Percentiles rank a stretch among this genome's conserved stretches.
Conservation (phyloP, 2,888 invertebrate genomes). For the Latrodectus hesperus region DNA sequence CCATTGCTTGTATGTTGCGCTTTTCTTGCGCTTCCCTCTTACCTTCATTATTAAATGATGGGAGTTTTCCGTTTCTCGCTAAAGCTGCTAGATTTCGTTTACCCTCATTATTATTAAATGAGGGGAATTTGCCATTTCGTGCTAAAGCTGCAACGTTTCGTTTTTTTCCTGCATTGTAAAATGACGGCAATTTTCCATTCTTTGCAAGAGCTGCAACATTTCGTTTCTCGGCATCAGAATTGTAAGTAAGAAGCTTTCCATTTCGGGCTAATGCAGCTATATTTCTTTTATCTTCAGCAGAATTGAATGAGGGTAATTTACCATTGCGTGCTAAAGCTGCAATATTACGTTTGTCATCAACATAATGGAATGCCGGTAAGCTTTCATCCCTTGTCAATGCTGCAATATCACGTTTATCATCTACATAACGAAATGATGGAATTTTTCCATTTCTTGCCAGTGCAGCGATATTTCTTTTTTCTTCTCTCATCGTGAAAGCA, state of each 20-base stretch:
- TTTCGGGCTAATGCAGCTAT: constrained; percentile 25
- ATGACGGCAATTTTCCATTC: constrained; percentile 16
- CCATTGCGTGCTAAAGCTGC: constrained; percentile 53
- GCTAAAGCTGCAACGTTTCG: constrained; percentile 25
- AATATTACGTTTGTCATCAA: constrained; percentile 32
- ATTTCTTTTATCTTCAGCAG: constrained; percentile 11
- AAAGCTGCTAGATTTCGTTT: constrained; percentile 5
- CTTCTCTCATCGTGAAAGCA: background rate
- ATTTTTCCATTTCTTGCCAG: constrained; percentile 40
- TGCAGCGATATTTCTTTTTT: constrained; percentile 34
- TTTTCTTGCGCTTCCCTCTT: background rate
- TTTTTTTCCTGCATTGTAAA: background rate
- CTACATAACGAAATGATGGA: background rate
- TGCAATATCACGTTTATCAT: constrained; percentile 19
- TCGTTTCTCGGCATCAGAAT: constrained; percentile 16
- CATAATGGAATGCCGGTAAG: background rate
- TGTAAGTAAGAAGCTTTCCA: constrained; percentile 19
- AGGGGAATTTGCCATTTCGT: constrained; percentile 14
- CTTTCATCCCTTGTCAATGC: constrained; percentile 38
- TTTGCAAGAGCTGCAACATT: constrained; percentile 27
- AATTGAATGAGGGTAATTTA: constrained; percentile 25
- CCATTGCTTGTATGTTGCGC: constrained; percentile 22
- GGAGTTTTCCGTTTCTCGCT: constrained; percentile 12
- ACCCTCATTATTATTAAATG: background rate
- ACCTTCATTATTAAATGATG: background rate